These are phyloP conservation scores for Apodemus sylvaticus DNA, from an alignment of 2,113 vertebrate genomes.

Conservation along the genomic window DNA sequence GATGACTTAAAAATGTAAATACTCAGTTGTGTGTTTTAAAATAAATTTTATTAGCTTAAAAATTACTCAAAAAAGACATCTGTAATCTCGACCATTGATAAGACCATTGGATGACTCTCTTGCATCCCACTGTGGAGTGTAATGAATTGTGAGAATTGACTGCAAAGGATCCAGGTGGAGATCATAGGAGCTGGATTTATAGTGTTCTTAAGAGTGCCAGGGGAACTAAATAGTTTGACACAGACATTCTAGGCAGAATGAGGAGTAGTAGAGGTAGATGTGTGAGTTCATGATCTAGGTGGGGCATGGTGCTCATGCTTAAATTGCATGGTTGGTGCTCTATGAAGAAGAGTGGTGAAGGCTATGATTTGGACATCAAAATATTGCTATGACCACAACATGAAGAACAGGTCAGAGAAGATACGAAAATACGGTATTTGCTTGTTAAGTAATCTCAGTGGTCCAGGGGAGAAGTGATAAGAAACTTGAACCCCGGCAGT, in stretches of 20 bases:
- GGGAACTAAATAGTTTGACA: not conserved
- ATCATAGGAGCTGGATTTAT: not conserved
- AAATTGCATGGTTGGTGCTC: not conserved
- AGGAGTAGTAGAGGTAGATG: not conserved
- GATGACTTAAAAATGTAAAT: no score
- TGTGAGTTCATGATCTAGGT: not conserved
- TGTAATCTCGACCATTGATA: not conserved
- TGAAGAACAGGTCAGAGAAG: not conserved
- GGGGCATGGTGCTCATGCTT: not conserved
- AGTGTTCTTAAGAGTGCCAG: not conserved
- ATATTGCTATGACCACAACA: not conserved
- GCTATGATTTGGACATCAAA: not conserved
- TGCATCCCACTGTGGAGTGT: not conserved
- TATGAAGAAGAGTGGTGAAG: not conserved
- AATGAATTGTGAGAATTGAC: not conserved
- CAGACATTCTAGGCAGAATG: not conserved
- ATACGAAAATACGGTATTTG: not conserved
- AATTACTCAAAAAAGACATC: not conserved
- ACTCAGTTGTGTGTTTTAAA: no score
- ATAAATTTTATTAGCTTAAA: no score
- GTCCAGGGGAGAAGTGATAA: not conserved
- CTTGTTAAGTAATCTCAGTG: not conserved
- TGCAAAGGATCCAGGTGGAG: not conserved
- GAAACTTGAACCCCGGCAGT: not conserved
- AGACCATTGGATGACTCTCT: not conserved